Conservation (phyloP, 2,797 vertebrate genomes). For the Buphagus erythrorhynchus region DNA sequence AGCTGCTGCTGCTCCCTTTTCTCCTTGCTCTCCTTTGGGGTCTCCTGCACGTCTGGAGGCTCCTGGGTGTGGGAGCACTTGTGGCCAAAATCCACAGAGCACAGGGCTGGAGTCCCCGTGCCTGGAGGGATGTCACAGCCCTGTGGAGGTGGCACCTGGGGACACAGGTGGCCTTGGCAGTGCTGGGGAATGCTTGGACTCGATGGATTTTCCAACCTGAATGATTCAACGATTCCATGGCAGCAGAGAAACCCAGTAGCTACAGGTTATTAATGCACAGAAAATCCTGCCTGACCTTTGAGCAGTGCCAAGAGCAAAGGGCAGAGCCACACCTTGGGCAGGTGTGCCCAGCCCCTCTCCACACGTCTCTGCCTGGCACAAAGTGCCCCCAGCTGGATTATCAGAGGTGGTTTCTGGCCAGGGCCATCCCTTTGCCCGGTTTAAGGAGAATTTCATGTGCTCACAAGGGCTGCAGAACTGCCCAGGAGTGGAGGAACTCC, state of each 20-base stretch:
- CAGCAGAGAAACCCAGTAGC: accelerated
- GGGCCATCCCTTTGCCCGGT: accelerated
- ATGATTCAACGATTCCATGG: accelerated
- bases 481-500: background rate
- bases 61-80: accelerated
- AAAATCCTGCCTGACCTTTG: background rate
- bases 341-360: background rate
- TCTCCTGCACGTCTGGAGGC: background rate
- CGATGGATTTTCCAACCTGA: accelerated
- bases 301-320: background rate
- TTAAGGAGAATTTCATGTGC: background rate
- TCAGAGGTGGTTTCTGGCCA: accelerated
- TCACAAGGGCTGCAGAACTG: background rate
- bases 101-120: accelerated
- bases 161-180: background rate
- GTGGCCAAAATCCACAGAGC: background rate
- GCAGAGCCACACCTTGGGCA: background rate
- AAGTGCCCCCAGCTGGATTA: accelerated
- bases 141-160: background rate
- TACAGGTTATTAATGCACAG: accelerated
- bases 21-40: accelerated
- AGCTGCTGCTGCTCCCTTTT: background rate
- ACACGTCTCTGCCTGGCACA: accelerated
- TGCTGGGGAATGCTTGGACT: too few relatives aligned
- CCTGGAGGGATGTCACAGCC: background rate